These are phyloP conservation scores for Cathartes aura DNA, from an alignment of 2,113 vertebrate species.

Conservation along the genomic window DNA sequence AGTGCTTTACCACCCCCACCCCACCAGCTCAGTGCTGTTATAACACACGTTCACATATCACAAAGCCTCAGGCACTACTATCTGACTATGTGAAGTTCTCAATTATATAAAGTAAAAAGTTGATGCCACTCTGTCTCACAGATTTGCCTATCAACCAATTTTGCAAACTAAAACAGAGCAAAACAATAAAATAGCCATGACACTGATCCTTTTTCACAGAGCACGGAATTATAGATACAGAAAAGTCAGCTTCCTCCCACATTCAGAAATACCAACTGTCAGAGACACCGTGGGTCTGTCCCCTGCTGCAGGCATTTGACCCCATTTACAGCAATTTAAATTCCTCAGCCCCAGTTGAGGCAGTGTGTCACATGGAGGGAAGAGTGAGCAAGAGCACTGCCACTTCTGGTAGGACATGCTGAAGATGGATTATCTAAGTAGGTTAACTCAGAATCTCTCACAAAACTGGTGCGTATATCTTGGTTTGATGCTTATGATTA, in stretches of 20 bases:
- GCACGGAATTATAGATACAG: neutral
- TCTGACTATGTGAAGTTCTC: neutral
- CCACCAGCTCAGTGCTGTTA: neutral
- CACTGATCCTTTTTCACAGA: neutral
- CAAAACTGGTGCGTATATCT: rapidly evolving
- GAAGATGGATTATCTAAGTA: neutral
- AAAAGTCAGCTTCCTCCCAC: neutral
- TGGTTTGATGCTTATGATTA: neutral
- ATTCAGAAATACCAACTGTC: neutral
- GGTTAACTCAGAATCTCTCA: neutral
- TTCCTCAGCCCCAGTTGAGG: neutral
- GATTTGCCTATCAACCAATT: neutral
- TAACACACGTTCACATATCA: rapidly evolving
- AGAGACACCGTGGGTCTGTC: rapidly evolving
- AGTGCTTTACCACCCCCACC: neutral
- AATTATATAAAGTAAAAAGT: neutral
- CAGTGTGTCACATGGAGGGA: neutral
- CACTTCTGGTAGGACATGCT: neutral
- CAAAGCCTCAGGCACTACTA: neutral
- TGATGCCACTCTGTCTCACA: neutral
- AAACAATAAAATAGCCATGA: neutral
- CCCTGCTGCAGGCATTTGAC: neutral
- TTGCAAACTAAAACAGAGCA: neutral
- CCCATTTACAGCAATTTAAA: neutral
- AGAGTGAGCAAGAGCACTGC: neutral